phyloP scores from a whole-genome alignment of 1,140 invertebrate genomes.

The Caenorhabditis latens region DNA sequence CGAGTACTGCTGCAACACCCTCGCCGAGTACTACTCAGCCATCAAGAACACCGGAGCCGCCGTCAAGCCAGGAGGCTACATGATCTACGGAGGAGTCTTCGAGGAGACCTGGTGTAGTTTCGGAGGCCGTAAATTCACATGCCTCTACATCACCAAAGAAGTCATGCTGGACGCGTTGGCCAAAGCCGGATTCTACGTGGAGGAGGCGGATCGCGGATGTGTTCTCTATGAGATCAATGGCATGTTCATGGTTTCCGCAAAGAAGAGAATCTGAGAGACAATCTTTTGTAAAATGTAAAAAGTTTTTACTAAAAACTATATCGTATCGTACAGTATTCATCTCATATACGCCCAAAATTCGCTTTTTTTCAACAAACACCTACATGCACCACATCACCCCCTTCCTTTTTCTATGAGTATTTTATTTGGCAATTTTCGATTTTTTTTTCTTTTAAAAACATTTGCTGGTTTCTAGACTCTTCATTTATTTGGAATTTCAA shows the following conservation, averaged over 20 bases:
- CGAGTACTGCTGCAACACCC: slow-evolving; percentile 75
- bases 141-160: slow-evolving; percentile 74
- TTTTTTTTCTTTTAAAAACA: not conserved
- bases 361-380: slow-evolving; percentile 32
- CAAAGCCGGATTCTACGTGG: slow-evolving; percentile 66
- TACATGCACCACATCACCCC: slow-evolving; percentile 1
- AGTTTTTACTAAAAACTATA: too few species aligned
- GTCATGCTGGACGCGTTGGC: slow-evolving; percentile 71
- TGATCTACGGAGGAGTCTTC: slow-evolving; percentile 75
- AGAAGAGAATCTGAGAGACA: slow-evolving; percentile 59
- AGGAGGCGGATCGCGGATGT: slow-evolving; percentile 59
- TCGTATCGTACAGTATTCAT: not conserved
- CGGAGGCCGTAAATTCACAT: slow-evolving; percentile 74
- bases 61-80: slow-evolving; percentile 66
- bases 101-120: slow-evolving; percentile 76
- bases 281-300: slow-evolving; percentile 19
- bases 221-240: slow-evolving; percentile 72
- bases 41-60: slow-evolving; percentile 66
- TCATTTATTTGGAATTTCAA: too few species aligned
- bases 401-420: not conserved
- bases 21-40: slow-evolving; percentile 71
- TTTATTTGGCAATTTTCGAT: slow-evolving; percentile 12
- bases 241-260: slow-evolving; percentile 71
- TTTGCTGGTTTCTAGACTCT: too few species aligned
- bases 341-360: slow-evolving; percentile 10